Percentiles rank a stretch among this genome's conserved stretches.
These are phyloP conservation scores for Sarcophilus harrisii DNA, from an alignment of 2,797 vertebrate species.

Conservation along the genomic window DNA sequence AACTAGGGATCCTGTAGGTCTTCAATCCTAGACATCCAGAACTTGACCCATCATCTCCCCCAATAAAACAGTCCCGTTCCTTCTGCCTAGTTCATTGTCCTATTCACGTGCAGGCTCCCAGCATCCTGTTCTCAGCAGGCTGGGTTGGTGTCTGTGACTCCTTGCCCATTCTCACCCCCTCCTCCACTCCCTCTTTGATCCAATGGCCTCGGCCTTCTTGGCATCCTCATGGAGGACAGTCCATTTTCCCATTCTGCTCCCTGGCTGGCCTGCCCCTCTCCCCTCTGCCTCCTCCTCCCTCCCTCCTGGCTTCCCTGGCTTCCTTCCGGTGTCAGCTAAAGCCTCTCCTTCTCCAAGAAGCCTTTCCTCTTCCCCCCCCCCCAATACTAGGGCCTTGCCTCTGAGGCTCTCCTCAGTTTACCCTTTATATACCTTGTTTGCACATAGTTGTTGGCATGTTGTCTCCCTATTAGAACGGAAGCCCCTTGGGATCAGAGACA, in stretches of 20 bases:
- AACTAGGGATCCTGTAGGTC: background rate
- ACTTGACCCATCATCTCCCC: background rate
- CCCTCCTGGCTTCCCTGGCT: background rate
- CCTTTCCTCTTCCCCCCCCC: background rate
- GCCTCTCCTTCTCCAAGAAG: background rate
- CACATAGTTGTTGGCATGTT: background rate
- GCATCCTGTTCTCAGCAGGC: background rate
- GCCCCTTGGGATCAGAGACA: background rate
- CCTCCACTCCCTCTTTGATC: background rate
- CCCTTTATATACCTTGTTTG: background rate
- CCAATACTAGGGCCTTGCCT: background rate
- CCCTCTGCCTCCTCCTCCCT: background rate
- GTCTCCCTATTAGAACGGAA: background rate
- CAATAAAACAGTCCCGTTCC: background rate
- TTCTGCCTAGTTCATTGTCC: background rate
- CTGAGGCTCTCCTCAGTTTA: background rate
- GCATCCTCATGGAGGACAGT: background rate
- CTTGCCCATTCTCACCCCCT: too few species aligned
- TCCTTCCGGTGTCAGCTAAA: background rate
- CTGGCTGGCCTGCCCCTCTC: background rate
- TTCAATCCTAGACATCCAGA: background rate
- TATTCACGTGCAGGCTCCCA: background rate
- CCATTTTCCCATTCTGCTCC: background rate
- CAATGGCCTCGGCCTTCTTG: background rate
- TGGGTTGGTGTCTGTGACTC: too few species aligned